phyloP scores from a whole-genome alignment of 2,888 invertebrate genomes.

The Pilophorus perplexus region DNA sequence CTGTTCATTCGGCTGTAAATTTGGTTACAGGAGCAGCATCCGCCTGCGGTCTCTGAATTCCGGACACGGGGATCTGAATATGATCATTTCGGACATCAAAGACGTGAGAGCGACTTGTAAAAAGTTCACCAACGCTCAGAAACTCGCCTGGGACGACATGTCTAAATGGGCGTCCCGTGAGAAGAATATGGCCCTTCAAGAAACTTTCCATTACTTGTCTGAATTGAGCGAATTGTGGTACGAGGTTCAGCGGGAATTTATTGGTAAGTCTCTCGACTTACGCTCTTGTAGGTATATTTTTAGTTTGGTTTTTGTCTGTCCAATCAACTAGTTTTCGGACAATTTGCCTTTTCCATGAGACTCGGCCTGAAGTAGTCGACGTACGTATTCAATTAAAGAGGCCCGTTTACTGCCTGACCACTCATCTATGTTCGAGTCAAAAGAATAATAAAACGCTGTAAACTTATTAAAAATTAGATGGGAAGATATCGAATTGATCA shows the following conservation, averaged over 20 bases:
- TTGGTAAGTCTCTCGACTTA: conserved; percentile 51
- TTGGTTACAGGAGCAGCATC: conserved; percentile 53
- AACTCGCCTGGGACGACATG: conserved; percentile 54
- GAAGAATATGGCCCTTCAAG: conserved; percentile 55
- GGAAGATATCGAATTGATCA: no score
- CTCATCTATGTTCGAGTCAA: no score
- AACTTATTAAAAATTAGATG: no score
- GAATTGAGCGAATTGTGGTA: conserved; percentile 55
- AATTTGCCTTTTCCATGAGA: no score
- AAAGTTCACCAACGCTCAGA: conserved; percentile 54
- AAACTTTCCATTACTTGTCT: conserved; percentile 54
- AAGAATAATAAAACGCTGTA: no score
- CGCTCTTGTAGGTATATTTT: neutral
- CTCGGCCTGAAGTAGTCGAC: no score
- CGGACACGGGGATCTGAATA: conserved; percentile 55
- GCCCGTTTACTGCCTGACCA: no score
- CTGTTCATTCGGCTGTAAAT: no score
- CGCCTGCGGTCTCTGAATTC: conserved; percentile 48
- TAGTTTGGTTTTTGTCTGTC: no score
- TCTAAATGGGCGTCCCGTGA: conserved; percentile 55
- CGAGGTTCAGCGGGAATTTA: conserved; percentile 55
- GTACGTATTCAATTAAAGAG: no score
- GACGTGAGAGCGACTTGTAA: conserved; percentile 54
- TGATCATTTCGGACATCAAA: conserved; percentile 56
- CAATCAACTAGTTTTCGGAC: no score